Conservation (phyloP, 2,888 invertebrate genomes). For the Athalia rosae region DNA sequence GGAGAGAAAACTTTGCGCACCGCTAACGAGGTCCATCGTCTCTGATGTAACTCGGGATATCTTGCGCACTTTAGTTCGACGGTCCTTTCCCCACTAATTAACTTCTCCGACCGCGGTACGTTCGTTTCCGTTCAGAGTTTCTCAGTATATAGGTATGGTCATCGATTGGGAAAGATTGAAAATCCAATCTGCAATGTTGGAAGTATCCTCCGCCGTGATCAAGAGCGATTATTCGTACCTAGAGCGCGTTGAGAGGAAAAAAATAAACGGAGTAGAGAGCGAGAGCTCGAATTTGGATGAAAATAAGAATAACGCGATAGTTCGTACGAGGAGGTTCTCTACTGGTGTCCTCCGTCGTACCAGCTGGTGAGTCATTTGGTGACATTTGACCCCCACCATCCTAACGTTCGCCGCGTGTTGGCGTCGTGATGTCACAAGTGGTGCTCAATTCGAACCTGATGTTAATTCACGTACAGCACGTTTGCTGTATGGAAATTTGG, state of each 20-base stretch:
- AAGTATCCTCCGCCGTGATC: too few relatives aligned
- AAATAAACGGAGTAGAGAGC: too few relatives aligned
- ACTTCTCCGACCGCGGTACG: not conserved
- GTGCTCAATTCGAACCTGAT: constrained; percentile 55
- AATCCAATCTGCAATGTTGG: too few relatives aligned
- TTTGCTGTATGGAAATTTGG: not conserved
- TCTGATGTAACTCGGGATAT: constrained; percentile 22
- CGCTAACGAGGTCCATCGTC: constrained; percentile 7
- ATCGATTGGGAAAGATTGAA: too few relatives aligned
- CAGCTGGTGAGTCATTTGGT: constrained; percentile 63
- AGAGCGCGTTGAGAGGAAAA: too few relatives aligned
- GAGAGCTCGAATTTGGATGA: not conserved
- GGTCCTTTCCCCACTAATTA: constrained; percentile 23
- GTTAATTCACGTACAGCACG: not conserved
- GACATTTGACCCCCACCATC: constrained; percentile 68
- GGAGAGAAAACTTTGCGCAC: constrained; percentile 7
- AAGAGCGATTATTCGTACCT: too few relatives aligned
- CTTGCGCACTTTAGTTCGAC: constrained; percentile 22
- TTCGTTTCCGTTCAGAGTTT: too few relatives aligned
- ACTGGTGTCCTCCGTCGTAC: constrained; percentile 32
- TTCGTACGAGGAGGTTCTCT: constrained; percentile 6
- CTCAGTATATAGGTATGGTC: too few relatives aligned
- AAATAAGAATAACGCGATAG: constrained; percentile 4
- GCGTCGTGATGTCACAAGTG: constrained; percentile 53
- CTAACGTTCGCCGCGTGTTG: constrained; percentile 45